phyloP scores from a whole-genome alignment of 2,113 vertebrate genomes.

The Oryzias melastigma region DNA sequence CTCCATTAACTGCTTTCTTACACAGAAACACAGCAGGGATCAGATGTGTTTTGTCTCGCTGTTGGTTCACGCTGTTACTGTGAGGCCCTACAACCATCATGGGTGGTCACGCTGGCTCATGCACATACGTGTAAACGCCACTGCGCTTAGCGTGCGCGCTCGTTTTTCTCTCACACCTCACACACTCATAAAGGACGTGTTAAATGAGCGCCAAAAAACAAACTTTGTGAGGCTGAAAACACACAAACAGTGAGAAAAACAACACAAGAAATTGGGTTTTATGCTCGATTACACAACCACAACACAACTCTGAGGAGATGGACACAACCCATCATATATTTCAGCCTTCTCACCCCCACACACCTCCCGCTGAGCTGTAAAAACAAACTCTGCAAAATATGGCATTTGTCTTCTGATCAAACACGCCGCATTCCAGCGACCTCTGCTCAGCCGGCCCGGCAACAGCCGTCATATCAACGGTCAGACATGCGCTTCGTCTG shows the following conservation, averaged over 20 bases:
- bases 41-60: slow-evolving; percentile 60
- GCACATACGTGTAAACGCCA: slow-evolving; percentile 16
- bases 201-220: neutral
- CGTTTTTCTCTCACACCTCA: no score
- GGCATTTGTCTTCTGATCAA: slow-evolving; percentile 71
- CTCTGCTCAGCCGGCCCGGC: slow-evolving; percentile 56
- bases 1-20: slow-evolving; percentile 57
- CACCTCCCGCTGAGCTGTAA: slow-evolving; percentile 50
- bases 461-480: slow-evolving; percentile 72
- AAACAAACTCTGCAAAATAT: slow-evolving; percentile 77
- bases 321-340: slow-evolving; percentile 13
- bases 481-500: slow-evolving; percentile 58
- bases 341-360: slow-evolving; percentile 36
- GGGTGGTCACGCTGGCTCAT: slow-evolving; percentile 62
- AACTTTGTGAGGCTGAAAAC: neutral
- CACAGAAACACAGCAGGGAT: slow-evolving; percentile 61
- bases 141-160: no score
- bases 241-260: slow-evolving; percentile 6
- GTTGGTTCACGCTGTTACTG: slow-evolving; percentile 63
- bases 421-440: slow-evolving; percentile 67
- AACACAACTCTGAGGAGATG: slow-evolving; percentile 18
- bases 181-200: no score
- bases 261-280: slow-evolving; percentile 3
- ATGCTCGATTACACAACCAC: slow-evolving; percentile 24
- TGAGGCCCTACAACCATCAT: slow-evolving; percentile 58